These are phyloP conservation scores for Pseudorasbora parva DNA, from an alignment of 2,113 vertebrate genomes.

Conservation along the genomic window DNA sequence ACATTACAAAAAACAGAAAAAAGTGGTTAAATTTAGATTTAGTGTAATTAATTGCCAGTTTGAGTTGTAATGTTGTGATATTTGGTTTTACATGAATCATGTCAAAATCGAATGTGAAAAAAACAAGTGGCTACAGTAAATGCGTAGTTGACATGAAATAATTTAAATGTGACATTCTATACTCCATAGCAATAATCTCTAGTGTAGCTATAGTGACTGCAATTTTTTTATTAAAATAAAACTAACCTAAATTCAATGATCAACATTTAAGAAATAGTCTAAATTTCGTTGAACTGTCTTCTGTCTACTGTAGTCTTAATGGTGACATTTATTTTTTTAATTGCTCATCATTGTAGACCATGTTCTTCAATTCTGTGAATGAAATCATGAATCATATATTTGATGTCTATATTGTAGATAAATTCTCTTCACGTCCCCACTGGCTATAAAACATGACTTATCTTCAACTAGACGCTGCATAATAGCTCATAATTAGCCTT, in stretches of 20 bases:
- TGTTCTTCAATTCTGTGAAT: not conserved
- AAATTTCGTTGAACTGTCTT: not conserved
- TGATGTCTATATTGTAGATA: not conserved
- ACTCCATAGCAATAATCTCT: not conserved
- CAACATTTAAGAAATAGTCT: not conserved
- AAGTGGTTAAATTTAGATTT: not conserved
- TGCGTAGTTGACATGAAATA: not conserved
- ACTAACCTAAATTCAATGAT: not conserved
- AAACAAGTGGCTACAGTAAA: not conserved
- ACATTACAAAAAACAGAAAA: not conserved
- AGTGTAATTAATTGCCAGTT: not conserved
- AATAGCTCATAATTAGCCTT: slow-evolving; percentile 72
- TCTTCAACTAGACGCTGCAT: slow-evolving; percentile 65
- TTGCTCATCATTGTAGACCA: not conserved
- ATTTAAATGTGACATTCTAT: not conserved
- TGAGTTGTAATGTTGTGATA: not conserved
- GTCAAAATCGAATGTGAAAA: not conserved
- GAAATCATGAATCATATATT: not conserved
- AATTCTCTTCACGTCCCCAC: not conserved
- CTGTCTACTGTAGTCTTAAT: not conserved
- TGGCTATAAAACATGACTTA: not conserved
- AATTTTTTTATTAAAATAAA: not conserved
- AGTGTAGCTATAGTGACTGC: no score
- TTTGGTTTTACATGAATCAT: not conserved
- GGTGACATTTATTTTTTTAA: not conserved